Evolutionary conservation across 2,113 vertebrate species (phyloP).

Genomic region (Xiphophorus hellerii): DNA sequence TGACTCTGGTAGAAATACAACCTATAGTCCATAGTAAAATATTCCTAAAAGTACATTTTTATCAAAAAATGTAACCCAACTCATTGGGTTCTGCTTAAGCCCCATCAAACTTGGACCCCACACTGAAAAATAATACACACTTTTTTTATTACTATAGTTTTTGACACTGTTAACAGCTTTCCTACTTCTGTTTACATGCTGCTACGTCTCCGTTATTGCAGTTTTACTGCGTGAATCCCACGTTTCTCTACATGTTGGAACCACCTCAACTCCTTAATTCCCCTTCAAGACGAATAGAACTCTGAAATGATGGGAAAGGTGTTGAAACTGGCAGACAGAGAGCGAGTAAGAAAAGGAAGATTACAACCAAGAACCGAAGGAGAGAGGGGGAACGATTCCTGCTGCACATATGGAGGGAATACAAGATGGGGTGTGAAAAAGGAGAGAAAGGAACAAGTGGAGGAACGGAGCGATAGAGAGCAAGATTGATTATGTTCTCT

Average conservation of each 20-base stretch:
- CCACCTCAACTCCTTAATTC: not conserved
- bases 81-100: not conserved
- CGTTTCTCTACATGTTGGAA: too few relatives aligned
- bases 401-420: slow-evolving; percentile 60
- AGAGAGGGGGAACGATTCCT: slow-evolving; percentile 36
- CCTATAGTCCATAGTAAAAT: too few relatives aligned
- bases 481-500: slow-evolving; percentile 78
- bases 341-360: slow-evolving; percentile 37
- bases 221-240: not conserved
- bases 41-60: too few relatives aligned
- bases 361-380: slow-evolving; percentile 45
- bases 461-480: slow-evolving; percentile 33
- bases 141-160: not conserved
- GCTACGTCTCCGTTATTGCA: not conserved
- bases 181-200: not conserved
- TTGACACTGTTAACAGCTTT: not conserved
- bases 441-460: slow-evolving; percentile 23
- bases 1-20: too few relatives aligned
- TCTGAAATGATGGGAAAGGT: not conserved
- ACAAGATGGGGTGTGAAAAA: slow-evolving; percentile 64
- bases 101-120: not conserved
- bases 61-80: too few relatives aligned
- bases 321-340: slow-evolving; percentile 18
- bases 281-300: not conserved
- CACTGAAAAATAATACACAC: not conserved